Percentiles rank a stretch among this genome's conserved stretches.
These are phyloP conservation scores for Yoshiicerus persimilis DNA, from an alignment of 1,140 invertebrate genomes.

Conservation along the genomic window DNA sequence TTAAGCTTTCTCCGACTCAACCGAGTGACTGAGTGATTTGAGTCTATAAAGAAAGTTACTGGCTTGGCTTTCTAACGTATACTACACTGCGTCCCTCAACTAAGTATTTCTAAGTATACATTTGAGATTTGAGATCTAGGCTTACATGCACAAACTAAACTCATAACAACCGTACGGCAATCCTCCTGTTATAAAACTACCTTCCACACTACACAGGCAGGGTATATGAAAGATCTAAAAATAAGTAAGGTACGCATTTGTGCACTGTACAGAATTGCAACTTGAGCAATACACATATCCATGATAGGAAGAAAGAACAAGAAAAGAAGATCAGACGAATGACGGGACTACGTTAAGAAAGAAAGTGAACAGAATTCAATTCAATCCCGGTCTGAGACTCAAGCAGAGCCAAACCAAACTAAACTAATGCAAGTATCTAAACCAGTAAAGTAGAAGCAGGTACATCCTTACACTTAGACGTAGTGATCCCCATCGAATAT, in stretches of 20 bases:
- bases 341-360: neutral
- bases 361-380: constrained; percentile 14
- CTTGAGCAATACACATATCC: neutral
- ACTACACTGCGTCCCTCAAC: neutral
- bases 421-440: neutral
- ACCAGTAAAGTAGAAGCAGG: neutral
- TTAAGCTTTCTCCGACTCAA: neutral
- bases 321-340: constrained; percentile 2
- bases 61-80: no score
- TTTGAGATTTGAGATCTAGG: neutral
- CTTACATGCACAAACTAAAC: neutral
- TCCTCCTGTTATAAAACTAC: neutral
- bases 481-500: no score
- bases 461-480: neutral
- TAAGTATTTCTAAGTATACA: neutral
- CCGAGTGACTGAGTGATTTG: neutral
- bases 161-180: no score
- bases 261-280: neutral
- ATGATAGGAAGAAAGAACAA: neutral
- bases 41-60: neutral
- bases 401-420: neutral
- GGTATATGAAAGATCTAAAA: neutral
- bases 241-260: neutral
- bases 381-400: neutral
- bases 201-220: neutral